Base-by-base conservation (phyloP, 53 echinoderm and acorn worm species). In the Glandiceps talaboti region DNA sequence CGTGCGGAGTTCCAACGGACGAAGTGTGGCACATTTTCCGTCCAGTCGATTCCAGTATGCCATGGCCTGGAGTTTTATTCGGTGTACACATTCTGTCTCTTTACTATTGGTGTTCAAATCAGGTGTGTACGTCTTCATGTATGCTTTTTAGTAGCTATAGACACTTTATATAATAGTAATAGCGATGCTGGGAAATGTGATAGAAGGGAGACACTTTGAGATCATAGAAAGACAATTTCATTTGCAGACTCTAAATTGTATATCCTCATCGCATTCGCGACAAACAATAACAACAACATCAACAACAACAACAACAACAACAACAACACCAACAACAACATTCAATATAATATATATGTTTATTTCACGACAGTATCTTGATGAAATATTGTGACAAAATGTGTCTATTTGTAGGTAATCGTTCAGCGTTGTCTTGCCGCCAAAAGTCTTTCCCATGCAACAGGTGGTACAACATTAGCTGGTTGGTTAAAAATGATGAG, bases 71-170 rank as follows among this genome's bases (percentile, higher is more conserved):
- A 25, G 80, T 82, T 28, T 27, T 92, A 31, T 84, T 92, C 74
- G 92, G 92, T 28, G 85, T 88, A 29, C 31, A 83, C 14, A 75
- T 91, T 12, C 89, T 91, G 27, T 89, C 89, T 30, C 79, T 82
- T 6, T 91, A 89, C 80, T 91, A 88, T 84, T 91, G 89, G 84
- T 91, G 92, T 77, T 89, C 92, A 73, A 91, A 91, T 77, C 92
- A 91, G 89, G 92, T 91, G n/a, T 31, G 27, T 45, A 45, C 64
- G 20, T 45, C 20, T n/a, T n/a, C n/a, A n/a, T n/a, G n/a, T n/a
- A n/a, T n/a, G n/a, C n/a, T n/a, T n/a, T n/a, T n/a, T n/a, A n/a
- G n/a, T n/a, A n/a, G n/a, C n/a, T n/a, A n/a, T n/a, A n/a, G n/a
- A n/a, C n/a, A n/a, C n/a, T n/a, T n/a, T n/a, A n/a, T n/a, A n/a